Percentiles rank a stretch among this genome's conserved stretches.
phyloP scores from a whole-genome alignment of 2,797 vertebrate genomes.

The Cyprinodon diabolis region DNA sequence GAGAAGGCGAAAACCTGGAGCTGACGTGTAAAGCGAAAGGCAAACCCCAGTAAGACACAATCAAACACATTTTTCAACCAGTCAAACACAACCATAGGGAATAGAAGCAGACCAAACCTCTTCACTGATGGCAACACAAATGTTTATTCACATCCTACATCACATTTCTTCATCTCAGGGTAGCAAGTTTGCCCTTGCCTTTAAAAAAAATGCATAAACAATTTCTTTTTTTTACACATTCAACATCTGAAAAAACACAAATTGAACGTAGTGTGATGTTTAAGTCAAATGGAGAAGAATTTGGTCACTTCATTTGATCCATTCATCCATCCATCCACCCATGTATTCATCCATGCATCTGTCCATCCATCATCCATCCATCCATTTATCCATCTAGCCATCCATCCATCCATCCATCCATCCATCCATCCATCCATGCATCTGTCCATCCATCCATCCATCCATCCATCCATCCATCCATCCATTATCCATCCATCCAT shows the following conservation, averaged over 20 bases:
- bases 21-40: slow-evolving; percentile 91
- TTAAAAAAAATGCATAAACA: background rate
- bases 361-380: too few species aligned
- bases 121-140: background rate
- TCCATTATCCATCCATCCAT: too few species aligned
- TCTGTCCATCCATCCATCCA: too few species aligned
- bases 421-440: too few species aligned
- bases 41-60: slow-evolving; percentile 90
- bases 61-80: slow-evolving; percentile 32
- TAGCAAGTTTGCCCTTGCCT: background rate
- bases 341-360: background rate
- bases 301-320: too few species aligned
- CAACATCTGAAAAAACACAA: background rate
- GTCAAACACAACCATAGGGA: slow-evolving; percentile 19
- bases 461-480: too few species aligned
- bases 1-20: slow-evolving; percentile 95
- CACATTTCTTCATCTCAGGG: background rate
- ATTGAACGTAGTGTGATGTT: background rate
- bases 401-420: too few species aligned
- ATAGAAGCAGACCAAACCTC: background rate
- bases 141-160: background rate
- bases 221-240: too few species aligned
- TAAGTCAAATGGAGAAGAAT: background rate
- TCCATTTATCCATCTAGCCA: too few species aligned
- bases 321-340: background rate